Percentiles rank a stretch among this genome's conserved stretches.
These are phyloP conservation scores for Sisyra terminalis DNA, from an alignment of 2,888 invertebrate species.

Conservation along the genomic window DNA sequence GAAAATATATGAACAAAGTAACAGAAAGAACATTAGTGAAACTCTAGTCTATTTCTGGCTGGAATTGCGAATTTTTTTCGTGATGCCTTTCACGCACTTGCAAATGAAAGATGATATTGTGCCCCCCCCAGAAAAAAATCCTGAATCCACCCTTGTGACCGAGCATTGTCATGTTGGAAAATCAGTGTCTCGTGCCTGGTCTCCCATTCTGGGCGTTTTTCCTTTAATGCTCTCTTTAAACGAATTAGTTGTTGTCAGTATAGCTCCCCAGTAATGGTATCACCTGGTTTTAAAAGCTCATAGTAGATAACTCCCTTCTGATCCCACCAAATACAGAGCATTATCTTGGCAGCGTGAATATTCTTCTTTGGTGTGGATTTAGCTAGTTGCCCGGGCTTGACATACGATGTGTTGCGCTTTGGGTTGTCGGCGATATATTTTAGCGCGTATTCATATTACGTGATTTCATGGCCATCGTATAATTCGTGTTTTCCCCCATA, in stretches of 20 bases:
- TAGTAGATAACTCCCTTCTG: slow-evolving; percentile 9
- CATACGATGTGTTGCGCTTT: slow-evolving; percentile 13
- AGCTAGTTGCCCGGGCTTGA: slow-evolving; percentile 12
- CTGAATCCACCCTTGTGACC: no score
- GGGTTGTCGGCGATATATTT: no score
- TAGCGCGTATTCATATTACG: no score
- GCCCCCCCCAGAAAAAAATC: no score
- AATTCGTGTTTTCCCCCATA: no score
- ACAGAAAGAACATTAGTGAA: no score
- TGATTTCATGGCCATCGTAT: no score
- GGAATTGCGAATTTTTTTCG: no score
- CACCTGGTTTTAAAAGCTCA: not conserved
- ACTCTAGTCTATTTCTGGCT: no score
- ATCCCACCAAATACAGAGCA: slow-evolving; percentile 15
- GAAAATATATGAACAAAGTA: no score
- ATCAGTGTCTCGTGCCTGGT: not conserved
- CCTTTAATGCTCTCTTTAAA: not conserved
- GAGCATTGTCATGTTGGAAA: slow-evolving; percentile 1
- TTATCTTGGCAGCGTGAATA: slow-evolving; percentile 14
- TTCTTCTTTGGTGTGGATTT: slow-evolving; percentile 13
- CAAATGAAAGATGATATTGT: no score
- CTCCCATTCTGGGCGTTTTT: not conserved
- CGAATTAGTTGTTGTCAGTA: not conserved
- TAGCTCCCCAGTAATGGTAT: not conserved
- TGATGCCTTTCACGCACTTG: no score